Evolutionary conservation across 2,113 vertebrate species (phyloP), one percentile per base, ranked within the genome.

Genomic region (Semicossyphus pulcher): DNA sequence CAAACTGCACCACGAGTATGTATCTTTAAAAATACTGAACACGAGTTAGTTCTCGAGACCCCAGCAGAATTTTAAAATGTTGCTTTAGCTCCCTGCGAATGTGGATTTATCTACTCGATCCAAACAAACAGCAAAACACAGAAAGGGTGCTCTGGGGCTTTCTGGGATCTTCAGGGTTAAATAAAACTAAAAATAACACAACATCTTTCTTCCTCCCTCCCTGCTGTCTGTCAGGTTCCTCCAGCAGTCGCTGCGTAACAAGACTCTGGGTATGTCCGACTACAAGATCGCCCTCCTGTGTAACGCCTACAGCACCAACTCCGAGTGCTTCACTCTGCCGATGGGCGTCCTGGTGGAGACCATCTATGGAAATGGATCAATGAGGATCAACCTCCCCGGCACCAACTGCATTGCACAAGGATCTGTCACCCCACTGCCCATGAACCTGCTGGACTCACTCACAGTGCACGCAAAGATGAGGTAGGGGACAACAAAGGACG

Each of bases 391-490:
- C 68, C 94, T 99, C 72, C 98, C 98, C 1, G 98, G 98, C 44
- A 98, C 95, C 15, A 99, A 94, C 87, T 99, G 97, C 64, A 94
- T 95, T 88, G 98, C 97, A 4, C 98, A 97, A 2, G 97, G 96
- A 31, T 98, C 98, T 11, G 94, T 97, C 82, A 97, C 96, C 0
- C 98, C 98, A 0, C 80, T 99, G 80, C 97, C 97, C 45, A 99
- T 99, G 98, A 99, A 98, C 85, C 95, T 99, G 76, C 91, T 99
- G 86, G 98, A 99, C 84, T 99, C 97, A 0, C 94, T 99, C 70
- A 99, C 98, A 0, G 98, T 99, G 66, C 98, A 99, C 70, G 97
- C 97, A 73, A 99, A 99, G 89, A 99, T 99, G 98, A 99, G 98
- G 98, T 99, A 88, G 47, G 31, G 10, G 10, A 18, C 4, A 23